Percentiles rank a stretch among this genome's conserved stretches.
phyloP scores from a whole-genome alignment of 1,140 invertebrate species.

The Platorchestia sp. region DNA sequence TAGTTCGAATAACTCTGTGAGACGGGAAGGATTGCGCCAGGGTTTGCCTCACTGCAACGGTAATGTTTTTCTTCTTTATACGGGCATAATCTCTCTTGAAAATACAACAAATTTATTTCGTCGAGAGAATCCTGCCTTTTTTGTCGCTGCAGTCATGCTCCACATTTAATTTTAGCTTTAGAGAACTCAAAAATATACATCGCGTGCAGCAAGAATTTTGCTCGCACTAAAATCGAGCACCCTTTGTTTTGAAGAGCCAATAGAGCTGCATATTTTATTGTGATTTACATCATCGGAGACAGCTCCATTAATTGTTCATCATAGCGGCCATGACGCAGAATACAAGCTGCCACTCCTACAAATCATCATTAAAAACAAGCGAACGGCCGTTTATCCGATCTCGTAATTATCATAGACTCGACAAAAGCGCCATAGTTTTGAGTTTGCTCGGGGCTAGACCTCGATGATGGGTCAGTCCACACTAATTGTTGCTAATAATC shows the following conservation, averaged over 20 bases:
- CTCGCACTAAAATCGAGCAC: not conserved
- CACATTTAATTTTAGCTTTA: not conserved
- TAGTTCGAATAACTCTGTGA: slow-evolving; percentile 48
- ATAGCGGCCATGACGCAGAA: not conserved
- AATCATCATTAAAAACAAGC: slow-evolving; percentile 37
- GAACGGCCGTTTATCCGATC: not conserved
- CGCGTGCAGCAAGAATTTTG: not conserved
- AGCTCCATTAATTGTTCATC: slow-evolving; percentile 19
- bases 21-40: slow-evolving; percentile 31
- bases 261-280: not conserved
- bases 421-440: slow-evolving; percentile 31
- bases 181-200: not conserved
- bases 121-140: not conserved
- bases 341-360: slow-evolving; percentile 26
- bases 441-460: not conserved
- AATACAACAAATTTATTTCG: not conserved
- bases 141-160: not conserved
- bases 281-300: not conserved
- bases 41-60: not conserved
- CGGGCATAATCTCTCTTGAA: not conserved
- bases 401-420: slow-evolving; percentile 10
- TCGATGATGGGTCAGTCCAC: slow-evolving; percentile 2
- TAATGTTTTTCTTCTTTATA: not conserved
- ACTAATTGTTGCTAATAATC: slow-evolving; percentile 43
- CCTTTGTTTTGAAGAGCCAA: not conserved